phyloP scores from a whole-genome alignment of 2,797 vertebrate genomes.

The Eleutherodactylus coqui region DNA sequence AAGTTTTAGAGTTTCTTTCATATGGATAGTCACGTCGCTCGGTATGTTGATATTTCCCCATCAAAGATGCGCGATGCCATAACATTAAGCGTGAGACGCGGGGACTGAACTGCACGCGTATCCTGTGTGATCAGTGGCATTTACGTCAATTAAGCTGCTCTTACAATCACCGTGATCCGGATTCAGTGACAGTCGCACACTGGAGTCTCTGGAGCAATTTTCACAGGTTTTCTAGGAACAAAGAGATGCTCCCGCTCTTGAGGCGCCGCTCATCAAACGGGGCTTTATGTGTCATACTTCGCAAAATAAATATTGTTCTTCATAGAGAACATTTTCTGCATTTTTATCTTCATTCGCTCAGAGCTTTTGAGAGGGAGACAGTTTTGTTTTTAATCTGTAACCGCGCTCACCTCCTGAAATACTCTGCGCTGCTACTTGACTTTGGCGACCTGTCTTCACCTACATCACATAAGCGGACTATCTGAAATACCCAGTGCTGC shows the following conservation, averaged over 20 bases:
- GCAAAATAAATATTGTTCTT: not conserved
- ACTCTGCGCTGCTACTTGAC: not conserved
- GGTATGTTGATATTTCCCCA: too few relatives aligned
- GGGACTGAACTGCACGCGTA: not conserved
- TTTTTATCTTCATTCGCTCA: constrained; percentile 1
- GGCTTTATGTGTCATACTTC: not conserved
- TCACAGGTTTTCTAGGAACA: constrained; percentile 23
- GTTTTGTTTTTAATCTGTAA: not conserved
- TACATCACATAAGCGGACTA: not conserved
- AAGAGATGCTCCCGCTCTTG: not conserved
- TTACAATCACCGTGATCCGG: not conserved
- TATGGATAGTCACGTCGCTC: too few relatives aligned
- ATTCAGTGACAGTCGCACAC: not conserved
- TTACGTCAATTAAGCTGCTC: constrained; percentile 4
- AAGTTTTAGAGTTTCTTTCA: too few relatives aligned
- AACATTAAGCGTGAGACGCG: not conserved
- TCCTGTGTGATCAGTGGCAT: constrained; percentile 1
- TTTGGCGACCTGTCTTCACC: not conserved
- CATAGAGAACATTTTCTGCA: not conserved
- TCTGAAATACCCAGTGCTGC: not conserved
- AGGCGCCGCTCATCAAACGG: constrained; percentile 27
- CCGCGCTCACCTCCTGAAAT: not conserved
- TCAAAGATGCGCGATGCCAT: not conserved
- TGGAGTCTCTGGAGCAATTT: constrained; percentile 7
- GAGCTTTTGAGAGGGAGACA: not conserved